Percentiles rank a stretch among this genome's conserved stretches.
phyloP scores from a whole-genome alignment of 2,113 vertebrate species.

The Microtus montanus region DNA sequence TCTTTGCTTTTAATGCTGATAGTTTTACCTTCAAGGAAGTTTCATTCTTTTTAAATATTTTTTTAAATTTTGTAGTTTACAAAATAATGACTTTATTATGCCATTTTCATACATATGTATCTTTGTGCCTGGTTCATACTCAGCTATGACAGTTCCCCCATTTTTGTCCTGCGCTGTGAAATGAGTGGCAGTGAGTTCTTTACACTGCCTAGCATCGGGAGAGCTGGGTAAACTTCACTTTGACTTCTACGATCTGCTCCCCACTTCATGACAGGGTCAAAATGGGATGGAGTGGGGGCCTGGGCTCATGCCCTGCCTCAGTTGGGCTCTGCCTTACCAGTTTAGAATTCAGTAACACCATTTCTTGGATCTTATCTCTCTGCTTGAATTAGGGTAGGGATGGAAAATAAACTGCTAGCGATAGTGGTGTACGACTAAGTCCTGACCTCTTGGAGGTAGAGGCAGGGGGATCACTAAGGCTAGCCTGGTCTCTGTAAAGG shows the following conservation, averaged over 20 bases:
- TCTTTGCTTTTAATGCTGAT: background rate
- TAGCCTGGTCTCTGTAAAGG: background rate
- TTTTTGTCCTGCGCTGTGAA: background rate
- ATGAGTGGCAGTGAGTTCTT: background rate
- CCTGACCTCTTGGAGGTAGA: background rate
- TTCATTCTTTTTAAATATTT: background rate
- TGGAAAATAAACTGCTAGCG: background rate
- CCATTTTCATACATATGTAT: background rate
- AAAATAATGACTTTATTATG: background rate
- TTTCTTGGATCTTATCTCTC: conserved; percentile 41
- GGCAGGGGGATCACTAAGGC: background rate
- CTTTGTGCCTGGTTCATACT: background rate
- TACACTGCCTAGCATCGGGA: background rate
- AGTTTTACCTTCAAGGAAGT: background rate
- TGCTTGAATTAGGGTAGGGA: background rate
- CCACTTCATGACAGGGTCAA: background rate
- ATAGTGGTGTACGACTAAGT: background rate
- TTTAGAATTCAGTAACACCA: conserved; percentile 20
- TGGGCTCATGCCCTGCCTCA: background rate
- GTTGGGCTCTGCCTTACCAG: background rate
- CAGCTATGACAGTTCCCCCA: no score
- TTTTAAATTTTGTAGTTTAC: background rate
- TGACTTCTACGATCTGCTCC: background rate
- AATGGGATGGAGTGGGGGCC: background rate
- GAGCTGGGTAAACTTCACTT: background rate